Base-by-base conservation (phyloP, 2,113 vertebrate species). In the Indicator indicator region DNA sequence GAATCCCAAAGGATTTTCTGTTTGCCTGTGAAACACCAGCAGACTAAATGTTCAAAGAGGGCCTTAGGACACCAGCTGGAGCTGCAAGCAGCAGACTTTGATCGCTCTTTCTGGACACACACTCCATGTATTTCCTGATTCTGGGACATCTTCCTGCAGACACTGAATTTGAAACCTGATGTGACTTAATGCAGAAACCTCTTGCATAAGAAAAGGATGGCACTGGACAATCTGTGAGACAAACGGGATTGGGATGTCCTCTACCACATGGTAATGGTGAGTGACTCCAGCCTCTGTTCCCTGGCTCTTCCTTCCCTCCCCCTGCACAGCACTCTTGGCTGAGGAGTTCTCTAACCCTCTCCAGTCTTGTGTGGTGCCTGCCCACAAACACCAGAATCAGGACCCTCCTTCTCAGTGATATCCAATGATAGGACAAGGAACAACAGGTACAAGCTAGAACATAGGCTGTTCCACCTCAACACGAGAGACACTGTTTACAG, bases 41-140 rank as follows among this genome's bases (percentile, higher is more conserved):
- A 67, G 75, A 56, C 52, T 21, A 3, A 56, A 86, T 23, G 80
- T 65, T 80, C 79, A 69, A 68, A 83, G 76, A 88, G 67, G 16
- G 33, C 76, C 75, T 70, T 8, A 78, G 77, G 88, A 88, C 88
- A 92, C 13, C 86, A 95, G 88, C 88, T 78, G 90, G 80, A 74
- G 60, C 26, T 82, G 59, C 0, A 7, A 75, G 89, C 73, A 75
- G 58, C 63, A 70, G 63, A 89, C 5, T 54, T 73, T 36, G 65
- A 88, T 1, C 36, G 36, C 20, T 65, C 65, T 58, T 90, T 83
- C 69, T 90, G 89, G 69, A 83, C 83, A 94, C 72, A 58, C 63
- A 71, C 2, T 28, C 8, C 9, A 38, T 21, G 6, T 12, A 72
- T 81, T 88, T 93, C 80, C 88, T 84, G 86, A 91, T 40, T 91